A percentile compares a stretch with the other conserved stretches of the same genome.
phyloP scores from a whole-genome alignment of 2,797 vertebrate genomes.

The Crenuchus spilurus region DNA sequence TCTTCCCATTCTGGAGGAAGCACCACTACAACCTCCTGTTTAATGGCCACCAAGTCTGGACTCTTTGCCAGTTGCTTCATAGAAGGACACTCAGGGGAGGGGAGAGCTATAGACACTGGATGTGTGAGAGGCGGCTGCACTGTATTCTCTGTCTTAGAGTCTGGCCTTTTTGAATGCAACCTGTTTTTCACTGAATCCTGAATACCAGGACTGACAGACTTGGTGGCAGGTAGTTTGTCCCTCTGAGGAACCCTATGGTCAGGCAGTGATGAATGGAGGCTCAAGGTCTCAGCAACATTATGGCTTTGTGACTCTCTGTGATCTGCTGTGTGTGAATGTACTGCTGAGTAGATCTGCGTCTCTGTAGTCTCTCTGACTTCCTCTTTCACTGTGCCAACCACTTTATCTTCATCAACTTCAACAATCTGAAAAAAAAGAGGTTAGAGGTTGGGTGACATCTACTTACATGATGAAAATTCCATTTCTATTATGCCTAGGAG shows the following conservation, averaged over 20 bases:
- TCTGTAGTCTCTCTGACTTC: constrained; percentile 40
- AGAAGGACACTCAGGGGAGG: constrained; percentile 43
- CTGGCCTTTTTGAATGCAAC: constrained; percentile 34
- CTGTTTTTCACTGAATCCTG: constrained; percentile 37
- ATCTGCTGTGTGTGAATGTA: constrained; percentile 52
- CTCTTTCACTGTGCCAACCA: constrained; percentile 43
- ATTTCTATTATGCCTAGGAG: too few relatives aligned
- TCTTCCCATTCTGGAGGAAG: constrained; percentile 58
- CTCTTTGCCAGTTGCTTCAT: constrained; percentile 47
- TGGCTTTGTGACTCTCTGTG: constrained; percentile 47
- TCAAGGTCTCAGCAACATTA: constrained; percentile 40
- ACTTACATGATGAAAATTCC: too few relatives aligned
- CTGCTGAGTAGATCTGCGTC: constrained; percentile 37
- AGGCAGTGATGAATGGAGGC: constrained; percentile 45
- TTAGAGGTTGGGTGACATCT: too few relatives aligned
- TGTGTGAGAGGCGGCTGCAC: constrained; percentile 37
- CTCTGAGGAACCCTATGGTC: constrained; percentile 50
- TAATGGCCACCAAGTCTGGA: constrained; percentile 60
- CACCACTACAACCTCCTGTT: constrained; percentile 71
- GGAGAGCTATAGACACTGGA: constrained; percentile 44
- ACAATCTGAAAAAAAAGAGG: constrained; percentile 32
- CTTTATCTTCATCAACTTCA: constrained; percentile 17
- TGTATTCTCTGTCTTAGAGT: constrained; percentile 42
- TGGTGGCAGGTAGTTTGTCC: constrained; percentile 30
- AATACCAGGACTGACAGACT: constrained; percentile 13